Base-by-base conservation (phyloP, 2,113 vertebrate genomes). In the Junco hyemalis region DNA sequence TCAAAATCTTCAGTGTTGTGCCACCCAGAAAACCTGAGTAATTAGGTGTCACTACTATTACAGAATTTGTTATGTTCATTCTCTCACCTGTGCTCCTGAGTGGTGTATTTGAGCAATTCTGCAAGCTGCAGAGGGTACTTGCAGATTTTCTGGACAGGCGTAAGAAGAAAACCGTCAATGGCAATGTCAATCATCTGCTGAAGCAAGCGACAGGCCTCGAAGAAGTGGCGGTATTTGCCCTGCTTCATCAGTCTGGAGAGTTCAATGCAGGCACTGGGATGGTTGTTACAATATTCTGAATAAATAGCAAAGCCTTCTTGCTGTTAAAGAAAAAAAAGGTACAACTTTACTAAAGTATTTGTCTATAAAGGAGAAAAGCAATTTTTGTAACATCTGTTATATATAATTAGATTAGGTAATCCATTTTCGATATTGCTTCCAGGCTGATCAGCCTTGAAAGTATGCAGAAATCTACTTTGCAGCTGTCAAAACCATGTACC, bases 121-220 rank as follows among this genome's bases (percentile, higher is more conserved):
- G 99, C 99, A 86, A 99, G 98, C 97, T 99, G 99, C 89, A 99
- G 97, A 2, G 99, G 99, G 83, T 99, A 99, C 97, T 99, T 99
- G 95, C 99, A 99, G 97, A 99, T 99, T 97, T 99, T 99, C 98
- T 99, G 99, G 78, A 99, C 99, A 0, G 99, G 99, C 0, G 99
- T 99, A 86, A 99, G 99, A 77, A 99, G 98, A 96, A 99, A 99
- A 63, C 99, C 99, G 2, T 99, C 98, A 7, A 99, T 98, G 57
- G 99, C 99, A 80, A 99, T 99, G 97, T 99, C 98, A 23, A 99
- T 99, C 99, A 99, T 99, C 97, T 99, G 99, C 97, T 99, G 99
- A 45, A 99, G 98, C 86, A 99, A 98, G 81, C 99, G 99, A 91
- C 99, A 99, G 71, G 99, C 98, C 95, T 99, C 99, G 6, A 99